These are phyloP conservation scores for Rhizoglyphus robini DNA, from an alignment of 1,140 invertebrate genomes.

Conservation along the genomic window DNA sequence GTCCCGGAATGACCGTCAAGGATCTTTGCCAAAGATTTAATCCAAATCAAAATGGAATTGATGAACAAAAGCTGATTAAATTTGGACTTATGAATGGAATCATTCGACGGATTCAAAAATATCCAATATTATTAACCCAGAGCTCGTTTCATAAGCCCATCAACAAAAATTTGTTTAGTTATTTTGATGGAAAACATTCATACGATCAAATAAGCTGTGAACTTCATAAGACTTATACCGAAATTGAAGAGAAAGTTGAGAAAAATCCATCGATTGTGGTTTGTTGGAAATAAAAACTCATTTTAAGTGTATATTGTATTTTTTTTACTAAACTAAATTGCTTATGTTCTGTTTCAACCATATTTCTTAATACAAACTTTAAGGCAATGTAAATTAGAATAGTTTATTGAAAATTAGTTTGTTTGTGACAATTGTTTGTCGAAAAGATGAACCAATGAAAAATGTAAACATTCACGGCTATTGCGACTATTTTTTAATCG, in stretches of 20 bases:
- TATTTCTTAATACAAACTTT: background rate
- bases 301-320: constrained; percentile 1
- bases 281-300: constrained; percentile 63
- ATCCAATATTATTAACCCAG: constrained; percentile 23
- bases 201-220: constrained; percentile 79
- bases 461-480: no score
- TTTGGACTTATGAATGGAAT: constrained; percentile 70
- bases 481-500: no score
- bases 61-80: constrained; percentile 62
- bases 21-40: constrained; percentile 66
- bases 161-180: constrained; percentile 34
- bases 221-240: constrained; percentile 50
- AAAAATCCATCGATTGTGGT: constrained; percentile 65
- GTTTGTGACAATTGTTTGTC: no score
- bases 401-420: no score
- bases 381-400: background rate
- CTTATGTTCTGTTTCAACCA: background rate
- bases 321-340: background rate
- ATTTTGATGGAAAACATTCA: constrained; percentile 63
- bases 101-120: constrained; percentile 63
- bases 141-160: background rate
- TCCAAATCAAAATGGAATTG: constrained; percentile 48
- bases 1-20: constrained; percentile 64
- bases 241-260: constrained; percentile 72
- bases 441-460: no score